A percentile compares a stretch with the other conserved stretches of the same genome.
These are phyloP conservation scores for Drosophila nr. perissopoda DNA, from an alignment of 2,888 invertebrate genomes.

Conservation along the genomic window DNA sequence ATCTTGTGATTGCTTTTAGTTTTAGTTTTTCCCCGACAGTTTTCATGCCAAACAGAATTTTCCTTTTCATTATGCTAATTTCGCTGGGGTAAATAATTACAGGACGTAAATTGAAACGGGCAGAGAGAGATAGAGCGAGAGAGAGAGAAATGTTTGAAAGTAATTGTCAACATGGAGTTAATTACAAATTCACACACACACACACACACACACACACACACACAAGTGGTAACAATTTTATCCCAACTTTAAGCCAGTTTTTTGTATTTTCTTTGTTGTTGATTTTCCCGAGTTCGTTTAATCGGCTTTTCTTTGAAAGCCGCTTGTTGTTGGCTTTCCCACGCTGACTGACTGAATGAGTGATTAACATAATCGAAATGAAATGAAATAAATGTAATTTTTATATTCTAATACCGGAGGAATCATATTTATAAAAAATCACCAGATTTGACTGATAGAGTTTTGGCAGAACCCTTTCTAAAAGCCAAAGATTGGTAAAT, in stretches of 20 bases:
- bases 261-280: constrained; percentile 5
- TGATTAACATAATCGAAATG: constrained; percentile 56
- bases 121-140: constrained; percentile 20
- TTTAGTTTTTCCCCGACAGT: constrained; percentile 51
- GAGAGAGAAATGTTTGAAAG: constrained; percentile 18
- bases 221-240: constrained; percentile 6
- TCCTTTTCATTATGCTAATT: constrained; percentile 47
- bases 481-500: constrained; percentile 1
- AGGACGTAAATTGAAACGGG: constrained; percentile 15
- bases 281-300: constrained; percentile 11
- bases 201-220: not conserved
- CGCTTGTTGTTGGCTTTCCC: constrained; percentile 44
- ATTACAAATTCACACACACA: constrained; percentile 17
- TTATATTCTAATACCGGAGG: not conserved
- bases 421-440: not conserved
- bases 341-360: constrained; percentile 33
- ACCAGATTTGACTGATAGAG: not conserved
- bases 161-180: constrained; percentile 39
- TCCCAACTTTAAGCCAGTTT: constrained; percentile 23
- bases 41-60: constrained; percentile 53
- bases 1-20: constrained; percentile 61
- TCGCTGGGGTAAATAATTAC: constrained; percentile 37
- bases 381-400: constrained; percentile 35
- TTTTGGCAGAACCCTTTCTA: not conserved
- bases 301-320: constrained; percentile 38